Base-by-base conservation (phyloP, 2,888 invertebrate species). In the Prosapia bicincta region DNA sequence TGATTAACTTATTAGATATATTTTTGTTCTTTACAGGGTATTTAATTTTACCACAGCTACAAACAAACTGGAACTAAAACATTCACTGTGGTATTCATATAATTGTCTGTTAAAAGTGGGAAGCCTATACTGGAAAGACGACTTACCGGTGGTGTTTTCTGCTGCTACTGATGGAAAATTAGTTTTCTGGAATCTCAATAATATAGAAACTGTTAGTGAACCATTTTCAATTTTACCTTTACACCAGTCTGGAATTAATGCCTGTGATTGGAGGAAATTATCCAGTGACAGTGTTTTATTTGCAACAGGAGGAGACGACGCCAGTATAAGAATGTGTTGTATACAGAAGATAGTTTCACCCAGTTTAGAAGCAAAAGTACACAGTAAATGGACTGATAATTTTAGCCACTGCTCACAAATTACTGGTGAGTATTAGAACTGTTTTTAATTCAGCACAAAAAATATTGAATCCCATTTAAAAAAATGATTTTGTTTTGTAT, bases 271-370 rank as follows among this genome's bases (percentile, higher is more conserved):
- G 25, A 83, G 85, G 77, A 69, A 83, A 20, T 77, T 88, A 15
- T 81, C 84, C 76, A 83, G 86, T 24, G 82, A 85, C 23, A 82
- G 82, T 32, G 83, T 88, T 71, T 81, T 93, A 65, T 81, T 95
- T 71, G 86, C 89, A 0, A 92, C 92, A 6, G 95, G 94, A 3
- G 96, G 96, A 0, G 96, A 96, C 83, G 96, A 96, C 83, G 93
- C 93, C 85, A 84, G 85, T 76, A 85, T 86, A 75, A 79, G 82
- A 43, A 82, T 87, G 30, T 77, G 82, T 67, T 66, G 81, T 54
- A 20, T 54, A 54, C n/a, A 54, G 20, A 20, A 20, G 54, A 20
- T 54, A 3, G 54, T 54, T 20, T 54, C 54, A 54, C 54, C 54
- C n/a, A 20, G 7, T 54, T 2, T 20, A 20, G 20, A 20, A 83